Conservation (phyloP, 2,113 vertebrate species). For the Equus przewalskii region DNA sequence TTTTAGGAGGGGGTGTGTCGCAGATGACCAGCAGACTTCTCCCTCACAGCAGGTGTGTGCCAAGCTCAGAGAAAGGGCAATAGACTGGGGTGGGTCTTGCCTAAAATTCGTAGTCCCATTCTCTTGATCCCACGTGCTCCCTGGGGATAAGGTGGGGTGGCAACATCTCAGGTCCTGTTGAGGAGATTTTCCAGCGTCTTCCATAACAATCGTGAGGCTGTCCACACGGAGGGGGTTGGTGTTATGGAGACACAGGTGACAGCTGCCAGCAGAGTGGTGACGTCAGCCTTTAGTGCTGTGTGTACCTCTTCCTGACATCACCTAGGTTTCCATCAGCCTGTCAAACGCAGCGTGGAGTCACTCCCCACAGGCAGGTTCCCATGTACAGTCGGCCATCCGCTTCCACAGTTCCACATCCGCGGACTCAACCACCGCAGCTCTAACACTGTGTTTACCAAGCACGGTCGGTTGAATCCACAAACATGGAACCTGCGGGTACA, state of each 20-base stretch:
- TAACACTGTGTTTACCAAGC: too few relatives aligned
- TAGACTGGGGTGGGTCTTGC: rapidly evolving
- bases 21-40: rapidly evolving
- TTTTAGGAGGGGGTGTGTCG: rapidly evolving
- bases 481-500: too few relatives aligned
- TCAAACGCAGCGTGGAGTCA: background rate
- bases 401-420: too few relatives aligned
- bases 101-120: background rate
- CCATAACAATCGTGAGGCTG: rapidly evolving
- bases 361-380: background rate
- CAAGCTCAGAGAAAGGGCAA: background rate
- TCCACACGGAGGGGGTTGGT: rapidly evolving
- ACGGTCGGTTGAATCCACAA: too few relatives aligned
- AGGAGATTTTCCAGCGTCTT: background rate
- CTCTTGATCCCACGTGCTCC: background rate
- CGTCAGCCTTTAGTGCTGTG: too few relatives aligned
- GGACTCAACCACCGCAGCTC: too few relatives aligned
- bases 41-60: background rate
- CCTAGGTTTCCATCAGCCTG: background rate
- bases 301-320: background rate
- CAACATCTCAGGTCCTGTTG: rapidly evolving
- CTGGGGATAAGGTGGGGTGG: background rate
- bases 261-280: background rate
- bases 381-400: too few relatives aligned
- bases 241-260: too few relatives aligned